Evolutionary conservation across 2,888 invertebrate genomes (phyloP), one percentile per base, ranked within the genome.

Genomic region (Melanchra persicariae): DNA sequence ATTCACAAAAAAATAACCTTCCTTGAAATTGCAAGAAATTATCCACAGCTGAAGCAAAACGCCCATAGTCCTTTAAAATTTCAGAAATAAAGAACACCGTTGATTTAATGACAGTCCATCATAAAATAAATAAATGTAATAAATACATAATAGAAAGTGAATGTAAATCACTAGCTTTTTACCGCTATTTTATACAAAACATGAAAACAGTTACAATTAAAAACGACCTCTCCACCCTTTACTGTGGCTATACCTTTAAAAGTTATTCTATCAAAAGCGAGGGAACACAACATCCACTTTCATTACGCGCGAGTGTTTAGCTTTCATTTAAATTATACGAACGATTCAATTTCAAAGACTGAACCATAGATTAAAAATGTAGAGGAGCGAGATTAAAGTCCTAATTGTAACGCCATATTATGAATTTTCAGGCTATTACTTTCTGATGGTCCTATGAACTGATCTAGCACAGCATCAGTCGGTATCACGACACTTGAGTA

Each of bases 281-380:
- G 43, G 10, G 37, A 45, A 57, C 17, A 40, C 37, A 51, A 37
- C 54, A 49, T n/a, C 22, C 45, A 10, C 52, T 57, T 60, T 71
- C 52, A 69, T 66, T 59, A 51, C 10, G 17, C 22, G 17, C 26
- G 19, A 62, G 61, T 81, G 45, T 76, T 83, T 70, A 10, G 19
- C 54, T 81, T 82, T 72, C 51, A 79, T 83, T 79, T 65, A 45
- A 69, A 77, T 73, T 60, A 61, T 3, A 60, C 30, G 5, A 65
- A 71, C 68, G 60, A 70, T 69, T 77, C 52, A 49, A 79, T 77
- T 79, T 73, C 57, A 73, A 79, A 74, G 49, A 47, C 26, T 51
- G 19, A 47, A 47, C 49, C 76, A 57, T 5, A 57, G 40, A 70
- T 24, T 37, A 54, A 37, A 45, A 17, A 54, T 37, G 17, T 12